Base-by-base conservation (phyloP, 64 coral and sea anemone genomes). In the Stichodactyla mertensii region DNA sequence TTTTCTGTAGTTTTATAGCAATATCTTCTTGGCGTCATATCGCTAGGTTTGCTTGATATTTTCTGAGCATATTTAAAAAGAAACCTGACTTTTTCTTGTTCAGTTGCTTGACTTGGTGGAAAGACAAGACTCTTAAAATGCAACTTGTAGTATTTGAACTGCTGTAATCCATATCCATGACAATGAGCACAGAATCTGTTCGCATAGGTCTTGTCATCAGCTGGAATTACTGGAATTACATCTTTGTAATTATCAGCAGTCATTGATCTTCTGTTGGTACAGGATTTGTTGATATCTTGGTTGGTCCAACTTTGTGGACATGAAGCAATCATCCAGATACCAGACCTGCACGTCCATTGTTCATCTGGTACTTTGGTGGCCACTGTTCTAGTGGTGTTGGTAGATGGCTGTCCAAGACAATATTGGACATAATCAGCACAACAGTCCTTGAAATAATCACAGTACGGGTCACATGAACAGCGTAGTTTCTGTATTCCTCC, bases 261-360 rank as follows among this genome's bases (percentile, higher is more conserved):
- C 28, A 31, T 31, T 31, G 28, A 31, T 31, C 28, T 31, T 31
- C 28, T 31, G 28, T n/a, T 60, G 12, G 16, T 55, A 85, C 83
- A 85, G 6, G 22, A 60, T 12, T 58, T 15, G 27, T 60, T 85
- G 27, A 58, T 24, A 85, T 18, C 56, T 18, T 64, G 55, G 60
- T 85, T 64, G 24, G 45, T 85, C 83, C 83, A 85, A n/a, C 54
- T 51, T 23, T 11, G 5, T 85, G 83, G 83, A 85, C 83, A 85
- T 58, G 53, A 85, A 55, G 15, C 54, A 61, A 62, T 85, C 24
- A 85, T 31, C 83, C 83, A 85, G 6, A 85, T 85, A 26, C 22
- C 56, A 85, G 55, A 57, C n/a, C 27, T 85, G 83, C 83, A 85
- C 19, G 55, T 58, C 83, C 83, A 85, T 36, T 85, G 24, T 31